Evolutionary conservation across 2,888 invertebrate genomes (phyloP), one percentile per base, ranked within the genome.

Genomic region (Amphipyra tragopoginis): DNA sequence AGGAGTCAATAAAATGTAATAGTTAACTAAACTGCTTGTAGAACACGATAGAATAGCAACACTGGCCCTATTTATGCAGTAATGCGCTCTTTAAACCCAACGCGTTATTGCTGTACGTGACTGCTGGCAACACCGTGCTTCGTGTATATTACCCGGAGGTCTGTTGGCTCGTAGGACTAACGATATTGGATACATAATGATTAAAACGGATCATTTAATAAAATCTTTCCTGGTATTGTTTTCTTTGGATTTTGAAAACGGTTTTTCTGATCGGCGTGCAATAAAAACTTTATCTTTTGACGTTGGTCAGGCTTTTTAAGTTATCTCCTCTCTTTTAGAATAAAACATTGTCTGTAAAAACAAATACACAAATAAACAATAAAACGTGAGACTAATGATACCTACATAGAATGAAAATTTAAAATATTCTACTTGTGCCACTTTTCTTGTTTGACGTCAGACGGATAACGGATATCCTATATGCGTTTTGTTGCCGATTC

Each of bases 381-480:
- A 38, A 43, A 39, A 26, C 26, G 5, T 7, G 4, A 10, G 15
- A 47, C 1, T 26, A 55, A 56, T 7, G n/a, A 13, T n/a, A n/a
- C n/a, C n/a, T n/a, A n/a, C n/a, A n/a, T 14, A 21, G 11, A 47
- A 34, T 33, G n/a, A 40, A 52, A 73, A 34, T 47, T 36, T 57
- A 14, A 48, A 57, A 44, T 53, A 59, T 58, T 29, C 39, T 15
- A 51, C 51, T 65, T 77, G 65, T 70, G 52, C 74, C 53, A 69
- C 63, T 73, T 77, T 70, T 42, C 52, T 42, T 40, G 49, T 50
- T 6, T 56, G 65, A 63, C 58, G 60, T 63, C 60, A 51, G 45
- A 42, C 74, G 63, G 70, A 59, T 59, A 57, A 65, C 77, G 77
- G 74, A 73, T 60, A 64, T 77, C 77, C 77, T 61, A 36, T 14